phyloP scores from a whole-genome alignment of 1,140 invertebrate species.

The Pachypsylla venusta region DNA sequence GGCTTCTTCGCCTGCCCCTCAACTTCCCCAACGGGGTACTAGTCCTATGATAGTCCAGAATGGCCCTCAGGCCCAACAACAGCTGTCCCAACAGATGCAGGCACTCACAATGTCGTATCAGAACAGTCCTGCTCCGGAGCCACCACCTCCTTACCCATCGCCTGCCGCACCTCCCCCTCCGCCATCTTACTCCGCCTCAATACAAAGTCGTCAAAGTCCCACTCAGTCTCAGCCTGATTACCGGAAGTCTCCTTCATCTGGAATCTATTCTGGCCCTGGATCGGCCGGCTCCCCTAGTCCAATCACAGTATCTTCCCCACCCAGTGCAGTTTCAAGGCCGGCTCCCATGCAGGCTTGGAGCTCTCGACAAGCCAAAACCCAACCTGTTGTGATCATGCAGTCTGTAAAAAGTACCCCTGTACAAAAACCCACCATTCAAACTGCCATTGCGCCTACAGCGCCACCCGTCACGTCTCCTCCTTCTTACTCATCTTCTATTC shows the following conservation, averaged over 20 bases:
- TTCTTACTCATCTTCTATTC: slow-evolving; percentile 62
- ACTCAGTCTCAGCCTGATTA: slow-evolving; percentile 57
- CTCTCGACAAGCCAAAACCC: slow-evolving; percentile 64
- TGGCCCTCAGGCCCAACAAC: slow-evolving; percentile 64
- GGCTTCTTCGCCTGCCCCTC: slow-evolving; percentile 35
- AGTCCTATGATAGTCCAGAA: slow-evolving; percentile 73
- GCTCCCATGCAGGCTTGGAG: slow-evolving; percentile 59
- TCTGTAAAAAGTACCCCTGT: slow-evolving; percentile 89
- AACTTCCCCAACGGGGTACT: slow-evolving; percentile 46
- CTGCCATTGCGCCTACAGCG: slow-evolving; percentile 73
- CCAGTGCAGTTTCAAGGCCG: slow-evolving; percentile 44
- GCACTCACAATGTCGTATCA: slow-evolving; percentile 59
- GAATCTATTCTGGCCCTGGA: slow-evolving; percentile 62
- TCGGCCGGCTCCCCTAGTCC: slow-evolving; percentile 68
- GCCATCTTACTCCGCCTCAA: slow-evolving; percentile 68
- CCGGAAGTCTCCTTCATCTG: slow-evolving; percentile 57
- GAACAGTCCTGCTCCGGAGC: slow-evolving; percentile 41
- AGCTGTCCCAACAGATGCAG: slow-evolving; percentile 71
- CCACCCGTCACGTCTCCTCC: slow-evolving; percentile 48
- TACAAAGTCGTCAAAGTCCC: slow-evolving; percentile 71
- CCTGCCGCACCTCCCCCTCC: slow-evolving; percentile 50
- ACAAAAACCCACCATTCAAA: slow-evolving; percentile 83
- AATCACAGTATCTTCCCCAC: slow-evolving; percentile 48
- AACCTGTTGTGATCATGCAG: slow-evolving; percentile 89
- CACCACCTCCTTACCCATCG: slow-evolving; percentile 54